Base-by-base conservation (phyloP, 2,797 vertebrate species). In the Carduelis carduelis region DNA sequence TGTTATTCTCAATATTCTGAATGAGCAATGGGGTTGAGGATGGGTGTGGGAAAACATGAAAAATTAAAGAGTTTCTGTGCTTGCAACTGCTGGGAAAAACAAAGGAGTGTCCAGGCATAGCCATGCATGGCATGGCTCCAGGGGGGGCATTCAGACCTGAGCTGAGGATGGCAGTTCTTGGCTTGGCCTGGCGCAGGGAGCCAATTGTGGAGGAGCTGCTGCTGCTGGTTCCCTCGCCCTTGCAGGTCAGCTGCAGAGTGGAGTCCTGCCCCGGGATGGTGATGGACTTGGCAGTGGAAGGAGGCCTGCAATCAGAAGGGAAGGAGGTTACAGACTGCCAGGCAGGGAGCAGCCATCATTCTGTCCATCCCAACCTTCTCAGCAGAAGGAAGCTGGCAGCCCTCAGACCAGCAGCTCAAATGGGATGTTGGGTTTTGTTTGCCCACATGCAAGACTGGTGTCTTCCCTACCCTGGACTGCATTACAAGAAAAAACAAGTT, bases 171-270 rank as follows among this genome's bases (percentile, higher is more conserved):
- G 98, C 98, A 81, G 98, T 79, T 79, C 99, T 98, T 24, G 98
- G 97, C 97, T 99, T 99, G 91, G 95, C 83, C 65, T 97, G 93
- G 12, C 98, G 98, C 53, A 98, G 98, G 57, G 99, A 96, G 55
- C 98, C 98, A 9, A 98, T 97, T 0, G 98, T 98, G 43, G 98
- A 97, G 11, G 98, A 97, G 71, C 89, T 83, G 43, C 95, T 97
- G 75, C 95, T 97, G 85, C 97, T 96, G 2, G 99, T 99, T 18
- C 99, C 99, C 69, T 99, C 99, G 1, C 99, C 99, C 97, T 99
- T 99, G 87, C 99, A 99, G 91, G 99, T 99, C 98, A 99, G 98
- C 98, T 99, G 99, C 92, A 99, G 98, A 90, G 99, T 98, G 20
- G 98, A 98, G 83, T 99, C 99, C 79, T 97, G 99, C 44, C 99